Evolutionary conservation across 2,888 invertebrate genomes (phyloP), one percentile per base, ranked within the genome.

Genomic region (Pyrochroa serraticornis): DNA sequence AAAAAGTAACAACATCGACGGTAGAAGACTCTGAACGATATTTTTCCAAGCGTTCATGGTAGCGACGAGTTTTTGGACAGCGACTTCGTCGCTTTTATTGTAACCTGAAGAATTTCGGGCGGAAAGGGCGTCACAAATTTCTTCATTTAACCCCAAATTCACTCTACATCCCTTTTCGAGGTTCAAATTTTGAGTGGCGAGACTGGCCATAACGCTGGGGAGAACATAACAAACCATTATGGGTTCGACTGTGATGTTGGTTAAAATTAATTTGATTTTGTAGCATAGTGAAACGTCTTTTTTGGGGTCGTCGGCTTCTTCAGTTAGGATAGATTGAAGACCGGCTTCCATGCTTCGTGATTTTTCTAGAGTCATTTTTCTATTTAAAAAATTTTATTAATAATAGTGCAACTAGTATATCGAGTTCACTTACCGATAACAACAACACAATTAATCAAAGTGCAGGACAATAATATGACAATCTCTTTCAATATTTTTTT

Each of bases 141-240:
- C 83, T 55, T 86, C 84, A 0, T 86, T 83, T 67, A 87, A 89
- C 7, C 79, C 81, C 67, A 92, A 82, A 76, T 92, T 92, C 1
- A 92, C 91, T 60, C 91, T 81, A 74, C 92, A 92, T 0, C 92
- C 91, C 78, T 92, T 92, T 77, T 92, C 92, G 72, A 92, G 80
- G 74, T 90, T 90, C 50, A 92, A 81, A 78, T 92, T 92, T 76
- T 91, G 91, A 43, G 90, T 90, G 10, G 91, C 90, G 63, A 92
- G 73, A 14, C 86, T 84, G 1, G 90, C 86, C 34, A 84, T 71
- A 1, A 83, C 80, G 56, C 80, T 80, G 0, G 83, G 81, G 65
- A 83, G 78, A 39, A 89, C 85, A 72, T 87, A 89, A 69, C 86
- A 86, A 0, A 87, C 85, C 49, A 89, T 75, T 76, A 89, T 84